phyloP scores from a whole-genome alignment of 2,797 vertebrate genomes.

The Melopsittacus undulatus region DNA sequence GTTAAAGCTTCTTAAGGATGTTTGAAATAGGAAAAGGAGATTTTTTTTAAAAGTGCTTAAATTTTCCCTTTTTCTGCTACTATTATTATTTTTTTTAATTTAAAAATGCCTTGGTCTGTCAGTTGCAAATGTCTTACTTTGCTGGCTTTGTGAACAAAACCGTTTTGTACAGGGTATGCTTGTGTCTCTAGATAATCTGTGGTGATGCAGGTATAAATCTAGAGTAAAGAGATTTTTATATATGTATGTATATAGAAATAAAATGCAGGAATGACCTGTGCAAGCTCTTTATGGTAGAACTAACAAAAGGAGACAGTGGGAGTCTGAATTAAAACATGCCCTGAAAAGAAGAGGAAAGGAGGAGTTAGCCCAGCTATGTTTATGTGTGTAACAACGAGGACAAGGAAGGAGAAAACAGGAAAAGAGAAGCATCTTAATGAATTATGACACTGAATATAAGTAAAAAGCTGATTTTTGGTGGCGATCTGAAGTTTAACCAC shows the following conservation, averaged over 20 bases:
- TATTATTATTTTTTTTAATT: not conserved
- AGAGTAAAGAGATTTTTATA: not conserved
- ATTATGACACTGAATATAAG: not conserved
- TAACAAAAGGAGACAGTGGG: not conserved
- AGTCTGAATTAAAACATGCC: not conserved
- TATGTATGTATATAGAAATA: not conserved
- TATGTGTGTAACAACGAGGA: not conserved
- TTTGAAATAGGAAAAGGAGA: not conserved
- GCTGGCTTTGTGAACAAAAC: not conserved
- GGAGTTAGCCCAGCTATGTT: not conserved
- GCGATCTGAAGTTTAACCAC: not conserved
- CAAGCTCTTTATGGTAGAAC: not conserved
- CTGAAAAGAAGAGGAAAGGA: not conserved
- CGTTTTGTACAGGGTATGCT: rapidly evolving
- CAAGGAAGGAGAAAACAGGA: not conserved
- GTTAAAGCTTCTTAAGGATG: conserved; percentile 5
- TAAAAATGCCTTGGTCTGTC: not conserved
- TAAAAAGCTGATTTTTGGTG: not conserved
- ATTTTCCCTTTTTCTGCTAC: not conserved
- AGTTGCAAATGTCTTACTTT: not conserved
- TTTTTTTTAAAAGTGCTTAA: not conserved
- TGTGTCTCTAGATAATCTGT: not conserved
- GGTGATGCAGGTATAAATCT: not conserved
- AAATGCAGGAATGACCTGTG: not conserved
- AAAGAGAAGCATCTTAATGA: not conserved